Evolutionary conservation across 1,140 invertebrate species (phyloP).

Genomic region (Drosophila tristis): DNA sequence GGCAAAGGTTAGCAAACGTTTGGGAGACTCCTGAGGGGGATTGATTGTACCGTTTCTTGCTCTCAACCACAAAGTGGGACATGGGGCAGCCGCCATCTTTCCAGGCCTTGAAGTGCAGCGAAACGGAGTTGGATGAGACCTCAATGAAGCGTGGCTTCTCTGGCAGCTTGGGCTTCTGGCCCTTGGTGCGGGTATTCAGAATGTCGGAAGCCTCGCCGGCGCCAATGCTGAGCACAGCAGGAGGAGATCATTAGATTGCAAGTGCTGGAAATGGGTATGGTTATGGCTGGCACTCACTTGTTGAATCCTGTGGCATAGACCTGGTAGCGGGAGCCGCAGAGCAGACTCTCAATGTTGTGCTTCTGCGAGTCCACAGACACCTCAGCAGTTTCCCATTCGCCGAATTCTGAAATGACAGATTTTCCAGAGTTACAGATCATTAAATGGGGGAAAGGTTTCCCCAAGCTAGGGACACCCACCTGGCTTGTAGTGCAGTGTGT

Average conservation of each 20-base stretch:
- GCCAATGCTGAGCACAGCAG: constrained; percentile 88
- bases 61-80: constrained; percentile 97
- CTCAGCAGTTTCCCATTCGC: constrained; percentile 95
- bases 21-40: neutral
- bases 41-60: constrained; percentile 92
- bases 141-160: constrained; percentile 95
- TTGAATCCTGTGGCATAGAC: constrained; percentile 96
- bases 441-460: no score
- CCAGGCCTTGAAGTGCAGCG: constrained; percentile 96
- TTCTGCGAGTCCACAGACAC: constrained; percentile 89
- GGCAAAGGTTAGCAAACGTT: neutral
- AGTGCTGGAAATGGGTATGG: rapidly evolving
- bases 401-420: constrained; percentile 88
- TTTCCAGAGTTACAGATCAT: neutral
- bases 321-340: constrained; percentile 96
- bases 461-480: constrained; percentile 34
- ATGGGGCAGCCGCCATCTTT: constrained; percentile 97
- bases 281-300: constrained; percentile 86
- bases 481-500: constrained; percentile 96
- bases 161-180: constrained; percentile 95
- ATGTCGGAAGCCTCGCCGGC: constrained; percentile 94
- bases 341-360: constrained; percentile 93
- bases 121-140: constrained; percentile 95
- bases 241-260: neutral
- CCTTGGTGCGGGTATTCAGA: constrained; percentile 93